Conservation (phyloP, 2,797 vertebrate genomes). For the Catostomus latipinnis region DNA sequence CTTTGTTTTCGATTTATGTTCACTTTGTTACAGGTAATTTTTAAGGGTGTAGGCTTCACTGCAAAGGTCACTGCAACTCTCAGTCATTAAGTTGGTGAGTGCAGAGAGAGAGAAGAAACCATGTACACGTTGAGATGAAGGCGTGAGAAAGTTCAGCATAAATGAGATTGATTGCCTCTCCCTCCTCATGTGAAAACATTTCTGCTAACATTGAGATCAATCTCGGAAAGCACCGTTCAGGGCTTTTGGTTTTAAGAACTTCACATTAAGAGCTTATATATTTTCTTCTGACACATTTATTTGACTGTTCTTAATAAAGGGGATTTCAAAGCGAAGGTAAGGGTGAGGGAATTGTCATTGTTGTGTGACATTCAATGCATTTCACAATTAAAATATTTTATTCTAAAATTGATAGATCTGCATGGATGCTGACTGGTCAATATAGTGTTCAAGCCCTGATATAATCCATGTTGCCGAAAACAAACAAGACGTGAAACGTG, state of each 20-base stretch:
- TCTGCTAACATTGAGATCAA: constrained; percentile 59
- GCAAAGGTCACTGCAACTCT: constrained; percentile 73
- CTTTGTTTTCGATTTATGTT: constrained; percentile 59
- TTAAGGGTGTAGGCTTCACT: constrained; percentile 65
- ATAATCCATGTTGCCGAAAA: no score
- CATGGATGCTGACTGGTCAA: no score
- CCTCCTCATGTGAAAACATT: constrained; percentile 53
- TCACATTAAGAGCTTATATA: constrained; percentile 52
- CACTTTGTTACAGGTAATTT: constrained; percentile 67
- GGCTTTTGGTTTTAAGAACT: constrained; percentile 51
- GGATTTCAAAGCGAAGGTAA: constrained; percentile 29
- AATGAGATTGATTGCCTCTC: constrained; percentile 73
- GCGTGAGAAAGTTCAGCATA: constrained; percentile 69
- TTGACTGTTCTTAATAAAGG: constrained; percentile 47
- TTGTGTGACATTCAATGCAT: no score
- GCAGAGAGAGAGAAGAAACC: constrained; percentile 49
- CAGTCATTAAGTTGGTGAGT: constrained; percentile 73
- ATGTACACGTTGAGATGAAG: constrained; percentile 63
- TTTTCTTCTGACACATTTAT: constrained; percentile 59
- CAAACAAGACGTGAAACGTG: no score
- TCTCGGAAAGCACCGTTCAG: constrained; percentile 37
- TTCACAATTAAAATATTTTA: no score
- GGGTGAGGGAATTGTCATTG: no score
- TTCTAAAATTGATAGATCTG: no score
- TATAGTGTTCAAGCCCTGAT: no score